Evolutionary conservation across 2,113 vertebrate genomes (phyloP).

Genomic region (Myotis yumanensis): DNA sequence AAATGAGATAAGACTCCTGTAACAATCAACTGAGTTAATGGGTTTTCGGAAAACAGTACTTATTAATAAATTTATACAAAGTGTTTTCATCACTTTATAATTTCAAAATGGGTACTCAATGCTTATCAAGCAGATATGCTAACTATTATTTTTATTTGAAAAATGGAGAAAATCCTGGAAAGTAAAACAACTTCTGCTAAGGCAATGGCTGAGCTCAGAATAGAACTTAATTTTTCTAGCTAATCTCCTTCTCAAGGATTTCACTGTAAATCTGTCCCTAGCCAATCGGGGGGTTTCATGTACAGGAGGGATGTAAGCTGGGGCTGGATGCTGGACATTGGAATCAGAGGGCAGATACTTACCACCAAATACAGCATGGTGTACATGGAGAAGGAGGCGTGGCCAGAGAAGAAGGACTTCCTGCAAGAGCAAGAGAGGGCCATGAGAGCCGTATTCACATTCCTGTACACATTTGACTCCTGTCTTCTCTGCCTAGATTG

Average conservation of each 20-base stretch:
- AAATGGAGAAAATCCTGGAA: neutral
- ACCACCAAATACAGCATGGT: slow-evolving; percentile 99
- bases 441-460: slow-evolving; percentile 43
- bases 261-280: neutral
- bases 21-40: neutral
- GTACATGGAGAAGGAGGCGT: slow-evolving; percentile 98
- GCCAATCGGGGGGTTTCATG: neutral
- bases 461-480: neutral
- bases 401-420: slow-evolving; percentile 99
- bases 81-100: neutral
- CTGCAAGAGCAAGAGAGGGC: slow-evolving; percentile 85
- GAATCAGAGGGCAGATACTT: slow-evolving; percentile 82
- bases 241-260: neutral
- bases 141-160: slow-evolving; percentile 33
- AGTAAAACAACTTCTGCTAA: neutral
- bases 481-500: neutral
- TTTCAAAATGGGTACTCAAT: neutral
- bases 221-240: neutral
- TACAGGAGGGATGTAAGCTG: neutral
- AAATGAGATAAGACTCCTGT: neutral
- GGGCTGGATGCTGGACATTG: neutral
- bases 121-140: neutral
- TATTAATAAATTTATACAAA: neutral
- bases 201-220: neutral
- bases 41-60: neutral